Base-by-base conservation (phyloP, 1,140 invertebrate species). In the Solenopsis fugax region DNA sequence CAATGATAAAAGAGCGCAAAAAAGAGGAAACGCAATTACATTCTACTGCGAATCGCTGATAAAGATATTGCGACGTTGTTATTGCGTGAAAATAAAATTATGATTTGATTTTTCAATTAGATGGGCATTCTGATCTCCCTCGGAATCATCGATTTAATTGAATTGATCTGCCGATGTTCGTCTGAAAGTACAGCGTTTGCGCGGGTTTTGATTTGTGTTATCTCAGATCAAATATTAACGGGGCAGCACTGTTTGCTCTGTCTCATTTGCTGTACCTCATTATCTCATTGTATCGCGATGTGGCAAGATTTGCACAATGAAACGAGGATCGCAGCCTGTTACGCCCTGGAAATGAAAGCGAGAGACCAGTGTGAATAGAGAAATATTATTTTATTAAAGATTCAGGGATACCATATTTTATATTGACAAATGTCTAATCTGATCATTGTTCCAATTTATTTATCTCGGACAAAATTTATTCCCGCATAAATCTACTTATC, bases 201-300 rank as follows among this genome's bases (percentile, higher is more conserved):
- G 54, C 34, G 34, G 18, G 45, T 73, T 65, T 71, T 60, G 69
- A 45, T 80, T 54, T 45, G 41, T 21, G 50, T 71, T 84, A 84
- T 84, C 80, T 60, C 54, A 12, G 48, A 84, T 75, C 69, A 84
- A 84, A 84, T 75, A 60, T 75, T 84, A 60, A 13, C 69, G 10
- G 54, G 41, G 24, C 69, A 75, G n/a, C 1, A 29, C 69, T 60
- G 37, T 60, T 75, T 24, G 78, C 45, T 60, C 72, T 84, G 37
- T 82, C 52, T 72, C 65, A 58, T 73, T 73, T 58, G 41, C 54
- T 18, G n/a, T 21, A 60, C 56, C 41, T 75, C 50, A 81, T 81
- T 81, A 81, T 81, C 64, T 81, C 78, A 69, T 69, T 56, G 65
- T 21, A 13, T 4, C 37, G 34, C 67, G 41, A 13, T 37, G 13